Percentiles rank a stretch among this genome's conserved stretches.
Evolutionary conservation across 2,113 vertebrate genomes (phyloP).

Genomic region (rat (Rattus norvegicus)): DNA sequence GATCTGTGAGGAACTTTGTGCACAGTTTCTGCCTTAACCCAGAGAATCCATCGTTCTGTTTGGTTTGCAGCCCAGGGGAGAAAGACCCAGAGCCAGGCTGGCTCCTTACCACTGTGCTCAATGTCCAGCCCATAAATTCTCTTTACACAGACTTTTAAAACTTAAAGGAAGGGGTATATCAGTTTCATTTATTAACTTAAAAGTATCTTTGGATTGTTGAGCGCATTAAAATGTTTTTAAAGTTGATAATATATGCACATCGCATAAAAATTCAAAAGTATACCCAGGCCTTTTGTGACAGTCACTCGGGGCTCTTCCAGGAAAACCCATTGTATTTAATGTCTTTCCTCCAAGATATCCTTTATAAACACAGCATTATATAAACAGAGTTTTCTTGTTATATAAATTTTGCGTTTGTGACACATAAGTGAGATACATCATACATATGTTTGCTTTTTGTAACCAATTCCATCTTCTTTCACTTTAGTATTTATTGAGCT

Average conservation of each 20-base stretch:
- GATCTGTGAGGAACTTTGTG: background rate
- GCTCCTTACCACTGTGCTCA: background rate
- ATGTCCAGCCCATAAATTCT: background rate
- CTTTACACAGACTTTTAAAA: background rate
- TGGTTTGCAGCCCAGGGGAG: background rate
- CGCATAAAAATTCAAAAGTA: conserved; percentile 38
- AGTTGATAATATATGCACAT: background rate
- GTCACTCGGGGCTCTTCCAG: background rate
- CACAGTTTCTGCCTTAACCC: background rate
- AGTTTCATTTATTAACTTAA: background rate
- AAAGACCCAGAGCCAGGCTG: background rate
- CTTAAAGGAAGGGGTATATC: background rate
- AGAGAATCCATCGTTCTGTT: background rate
- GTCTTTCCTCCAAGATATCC: background rate
- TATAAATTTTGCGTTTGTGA: conserved; percentile 13
- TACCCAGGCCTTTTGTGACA: background rate
- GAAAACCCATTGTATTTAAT: conserved; percentile 37
- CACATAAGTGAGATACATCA: background rate
- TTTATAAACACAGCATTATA: background rate
- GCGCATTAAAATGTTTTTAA: background rate
- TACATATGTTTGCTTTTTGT: background rate
- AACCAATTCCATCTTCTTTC: conserved; percentile 37
- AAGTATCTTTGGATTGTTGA: conserved; percentile 21
- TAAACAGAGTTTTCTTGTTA: conserved; percentile 5
- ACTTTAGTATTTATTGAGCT: conserved; percentile 46